phyloP scores from a whole-genome alignment of 2,888 invertebrate genomes.

The Neuroscelio doddi region DNA sequence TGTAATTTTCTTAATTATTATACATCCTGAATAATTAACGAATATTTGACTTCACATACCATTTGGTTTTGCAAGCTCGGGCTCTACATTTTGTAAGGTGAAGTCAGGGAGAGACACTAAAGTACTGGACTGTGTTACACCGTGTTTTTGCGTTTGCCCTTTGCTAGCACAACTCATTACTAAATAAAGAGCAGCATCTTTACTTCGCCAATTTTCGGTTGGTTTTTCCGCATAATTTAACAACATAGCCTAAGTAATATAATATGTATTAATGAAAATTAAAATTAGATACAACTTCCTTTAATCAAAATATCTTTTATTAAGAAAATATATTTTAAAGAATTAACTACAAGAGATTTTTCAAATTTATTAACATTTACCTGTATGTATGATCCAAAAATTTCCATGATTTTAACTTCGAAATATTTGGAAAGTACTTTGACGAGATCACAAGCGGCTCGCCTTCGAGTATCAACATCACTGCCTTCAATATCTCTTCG shows the following conservation, averaged over 20 bases:
- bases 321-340: neutral
- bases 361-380: conserved; percentile 71
- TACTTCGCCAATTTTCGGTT: conserved; percentile 88
- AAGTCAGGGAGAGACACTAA: conserved; percentile 93
- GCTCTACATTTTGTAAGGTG: conserved; percentile 87
- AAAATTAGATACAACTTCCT: too few species aligned
- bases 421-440: conserved; percentile 91
- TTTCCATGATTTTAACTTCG: conserved; percentile 89
- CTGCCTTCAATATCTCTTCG: conserved; percentile 98
- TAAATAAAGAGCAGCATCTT: conserved; percentile 96
- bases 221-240: conserved; percentile 85
- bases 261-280: neutral
- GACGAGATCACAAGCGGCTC: conserved; percentile 98
- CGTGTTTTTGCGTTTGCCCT: conserved; percentile 90
- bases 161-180: conserved; percentile 95
- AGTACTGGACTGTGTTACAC: conserved; percentile 92
- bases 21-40: too few species aligned
- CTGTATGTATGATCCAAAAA: conserved; percentile 90
- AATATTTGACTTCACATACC: too few species aligned
- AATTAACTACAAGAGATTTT: neutral
- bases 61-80: conserved; percentile 85
- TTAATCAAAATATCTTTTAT: neutral
- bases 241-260: conserved; percentile 78
- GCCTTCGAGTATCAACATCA: conserved; percentile 95
- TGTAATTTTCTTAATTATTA: too few species aligned